Conservation (phyloP, 2,797 vertebrate genomes). For the Anas bahamensis region DNA sequence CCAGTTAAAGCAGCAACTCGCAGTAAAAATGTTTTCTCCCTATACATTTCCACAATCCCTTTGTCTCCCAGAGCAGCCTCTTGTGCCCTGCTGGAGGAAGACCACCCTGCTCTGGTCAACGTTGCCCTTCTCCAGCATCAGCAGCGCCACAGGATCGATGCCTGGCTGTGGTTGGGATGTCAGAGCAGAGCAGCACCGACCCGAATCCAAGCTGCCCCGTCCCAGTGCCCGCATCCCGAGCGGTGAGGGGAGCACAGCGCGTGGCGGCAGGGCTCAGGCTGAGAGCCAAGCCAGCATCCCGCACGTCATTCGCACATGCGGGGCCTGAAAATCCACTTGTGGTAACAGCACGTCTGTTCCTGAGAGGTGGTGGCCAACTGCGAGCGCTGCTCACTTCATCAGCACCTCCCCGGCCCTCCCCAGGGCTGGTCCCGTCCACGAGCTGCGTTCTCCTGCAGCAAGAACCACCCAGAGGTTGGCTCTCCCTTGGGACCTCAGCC, state of each 20-base stretch:
- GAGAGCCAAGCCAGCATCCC: slow-evolving; percentile 40
- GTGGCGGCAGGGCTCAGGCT: slow-evolving; percentile 27
- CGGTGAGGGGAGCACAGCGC: not conserved
- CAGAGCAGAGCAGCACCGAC: not conserved
- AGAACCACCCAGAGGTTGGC: not conserved
- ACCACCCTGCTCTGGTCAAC: not conserved
- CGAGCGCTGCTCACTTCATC: slow-evolving; percentile 64
- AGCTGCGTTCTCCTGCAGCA: not conserved
- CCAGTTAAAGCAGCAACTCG: not conserved
- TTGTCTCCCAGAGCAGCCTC: not conserved
- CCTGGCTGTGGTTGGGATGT: accelerated
- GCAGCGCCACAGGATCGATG: accelerated
- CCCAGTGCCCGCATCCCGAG: not conserved
- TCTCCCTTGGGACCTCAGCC: not conserved
- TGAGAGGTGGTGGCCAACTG: slow-evolving; percentile 64
- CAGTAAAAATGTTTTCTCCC: not conserved
- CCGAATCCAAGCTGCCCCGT: not conserved
- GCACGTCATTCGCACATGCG: slow-evolving; percentile 55
- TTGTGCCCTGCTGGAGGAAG: not conserved
- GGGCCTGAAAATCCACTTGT: slow-evolving; percentile 58
- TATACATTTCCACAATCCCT: not conserved
- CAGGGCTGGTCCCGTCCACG: not conserved
- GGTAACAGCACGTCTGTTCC: slow-evolving; percentile 66
- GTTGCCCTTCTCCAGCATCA: not conserved
- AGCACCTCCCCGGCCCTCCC: slow-evolving; percentile 42